These are phyloP conservation scores for Melanotaenia parkinsoni DNA, from an alignment of 2,797 vertebrate species.

Conservation along the genomic window DNA sequence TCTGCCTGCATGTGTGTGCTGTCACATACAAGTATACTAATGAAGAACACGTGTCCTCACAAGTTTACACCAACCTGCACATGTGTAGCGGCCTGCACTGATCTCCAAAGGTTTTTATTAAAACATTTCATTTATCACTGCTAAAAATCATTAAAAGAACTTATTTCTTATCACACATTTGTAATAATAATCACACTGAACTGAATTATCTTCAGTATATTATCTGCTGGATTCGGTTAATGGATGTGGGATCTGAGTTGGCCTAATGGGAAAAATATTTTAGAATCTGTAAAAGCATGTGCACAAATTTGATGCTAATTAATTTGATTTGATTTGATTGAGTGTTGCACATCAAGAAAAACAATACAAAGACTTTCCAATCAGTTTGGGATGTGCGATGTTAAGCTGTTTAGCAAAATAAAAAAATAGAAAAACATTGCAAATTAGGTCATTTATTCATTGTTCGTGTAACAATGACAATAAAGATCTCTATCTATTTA, in stretches of 20 bases:
- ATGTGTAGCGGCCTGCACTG: not conserved
- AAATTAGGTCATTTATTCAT: constrained; percentile 5
- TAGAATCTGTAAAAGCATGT: constrained; percentile 40
- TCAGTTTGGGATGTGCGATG: constrained; percentile 11
- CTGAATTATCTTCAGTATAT: constrained; percentile 37
- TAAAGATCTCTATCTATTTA: no score
- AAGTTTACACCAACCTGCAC: constrained; percentile 20
- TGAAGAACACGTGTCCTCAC: constrained; percentile 34
- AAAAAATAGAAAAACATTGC: constrained; percentile 21
- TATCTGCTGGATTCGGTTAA: constrained; percentile 52
- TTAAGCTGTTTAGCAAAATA: constrained; percentile 38
- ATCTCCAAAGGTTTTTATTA: constrained; percentile 21
- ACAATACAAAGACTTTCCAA: constrained; percentile 14
- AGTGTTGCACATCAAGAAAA: constrained; percentile 40
- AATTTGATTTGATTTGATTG: constrained; percentile 55
- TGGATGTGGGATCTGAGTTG: constrained; percentile 24
- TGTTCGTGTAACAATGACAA: no score
- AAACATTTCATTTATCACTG: constrained; percentile 21
- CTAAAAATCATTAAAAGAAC: constrained; percentile 27
- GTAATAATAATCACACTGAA: constrained; percentile 28
- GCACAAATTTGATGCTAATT: constrained; percentile 42
- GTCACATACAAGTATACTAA: constrained; percentile 19
- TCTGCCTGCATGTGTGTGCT: constrained; percentile 51
- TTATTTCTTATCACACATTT: constrained; percentile 49
- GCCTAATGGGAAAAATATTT: constrained; percentile 16